Base-by-base conservation (phyloP, 2,113 vertebrate species). In the Zeus faber region DNA sequence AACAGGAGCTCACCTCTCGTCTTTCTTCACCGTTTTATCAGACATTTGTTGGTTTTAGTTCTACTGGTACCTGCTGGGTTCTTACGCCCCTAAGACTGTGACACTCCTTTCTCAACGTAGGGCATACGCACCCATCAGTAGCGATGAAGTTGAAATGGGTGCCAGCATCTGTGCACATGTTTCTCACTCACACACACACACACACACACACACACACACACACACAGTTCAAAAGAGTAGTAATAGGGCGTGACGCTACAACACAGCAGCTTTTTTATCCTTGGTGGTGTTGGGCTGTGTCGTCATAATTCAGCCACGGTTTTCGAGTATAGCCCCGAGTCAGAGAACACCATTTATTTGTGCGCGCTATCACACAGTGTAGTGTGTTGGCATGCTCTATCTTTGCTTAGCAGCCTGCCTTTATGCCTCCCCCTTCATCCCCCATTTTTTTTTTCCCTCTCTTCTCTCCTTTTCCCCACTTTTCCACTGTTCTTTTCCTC, bases 301-400 rank as follows among this genome's bases (percentile, higher is more conserved):
- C 25, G 52, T 63, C 56, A 44, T 49, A 60, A 47, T 44, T 69
- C 40, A 0, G 23, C 56, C 39, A 25, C 48, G 65, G 49, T 44
- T 68, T n/a, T 48, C 49, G 13, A 39, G 67, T 61, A 29, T 20
- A 60, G 55, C 46, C 57, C 54, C 31, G 54, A 71, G 49, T 51
- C 52, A 64, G 59, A 57, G 51, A 49, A 68, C 53, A 69, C 76
- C 52, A 69, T 77, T 77, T 70, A 81, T 75, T 66, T 68, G 58
- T 67, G 51, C 80, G 65, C 63, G 41, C 41, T 77, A 70, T 54
- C 45, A 67, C 37, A 48, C 54, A 63, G 54, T 54, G 53, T 61
- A 53, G 51, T 69, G 57, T 54, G 22, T 21, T 65, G 69, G 49
- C 50, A 23, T 62, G 45, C 40, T 68, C 62, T 58, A 67, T 70